Conservation (phyloP, 2,888 invertebrate species). For the Eupelmus urozonus region DNA sequence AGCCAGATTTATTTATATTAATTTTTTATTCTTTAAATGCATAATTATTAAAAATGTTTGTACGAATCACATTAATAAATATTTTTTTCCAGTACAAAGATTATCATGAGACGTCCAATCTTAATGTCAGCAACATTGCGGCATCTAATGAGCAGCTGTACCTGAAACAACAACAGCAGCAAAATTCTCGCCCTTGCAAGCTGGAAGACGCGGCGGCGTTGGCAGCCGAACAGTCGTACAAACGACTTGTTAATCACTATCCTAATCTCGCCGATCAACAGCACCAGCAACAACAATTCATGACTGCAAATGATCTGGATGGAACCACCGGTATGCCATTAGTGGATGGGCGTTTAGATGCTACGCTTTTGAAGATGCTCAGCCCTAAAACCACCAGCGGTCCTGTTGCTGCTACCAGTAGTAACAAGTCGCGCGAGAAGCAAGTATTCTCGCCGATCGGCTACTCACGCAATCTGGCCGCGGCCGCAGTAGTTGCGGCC, state of each 20-base stretch:
- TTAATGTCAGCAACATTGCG: conserved; percentile 64
- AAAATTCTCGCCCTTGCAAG: conserved; percentile 65
- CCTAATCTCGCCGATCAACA: conserved; percentile 61
- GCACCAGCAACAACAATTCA: conserved; percentile 51
- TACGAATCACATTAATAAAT: too few species aligned
- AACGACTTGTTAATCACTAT: conserved; percentile 67
- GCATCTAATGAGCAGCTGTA: conserved; percentile 68
- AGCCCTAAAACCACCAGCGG: conserved; percentile 66
- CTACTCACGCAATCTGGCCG: conserved; percentile 69
- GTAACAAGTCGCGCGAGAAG: conserved; percentile 59
- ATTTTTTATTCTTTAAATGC: background rate
- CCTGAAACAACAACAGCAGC: conserved; percentile 62
- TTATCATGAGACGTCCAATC: conserved; percentile 66
- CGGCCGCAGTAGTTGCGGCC: conserved; percentile 59
- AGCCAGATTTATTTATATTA: too few species aligned
- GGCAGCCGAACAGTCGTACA: conserved; percentile 67
- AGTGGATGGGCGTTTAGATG: conserved; percentile 68
- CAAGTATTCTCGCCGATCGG: conserved; percentile 70
- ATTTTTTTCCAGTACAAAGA: conserved; percentile 65
- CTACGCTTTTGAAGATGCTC: conserved; percentile 68
- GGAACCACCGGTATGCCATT: conserved; percentile 25
- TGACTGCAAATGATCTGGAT: conserved; percentile 31
- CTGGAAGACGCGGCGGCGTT: conserved; percentile 66
- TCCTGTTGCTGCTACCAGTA: background rate
- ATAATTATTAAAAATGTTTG: background rate